A percentile compares a stretch with the other conserved stretches of the same genome.
These are phyloP conservation scores for Rhamnusium bicolor DNA, from an alignment of 2,888 invertebrate species.

Conservation along the genomic window DNA sequence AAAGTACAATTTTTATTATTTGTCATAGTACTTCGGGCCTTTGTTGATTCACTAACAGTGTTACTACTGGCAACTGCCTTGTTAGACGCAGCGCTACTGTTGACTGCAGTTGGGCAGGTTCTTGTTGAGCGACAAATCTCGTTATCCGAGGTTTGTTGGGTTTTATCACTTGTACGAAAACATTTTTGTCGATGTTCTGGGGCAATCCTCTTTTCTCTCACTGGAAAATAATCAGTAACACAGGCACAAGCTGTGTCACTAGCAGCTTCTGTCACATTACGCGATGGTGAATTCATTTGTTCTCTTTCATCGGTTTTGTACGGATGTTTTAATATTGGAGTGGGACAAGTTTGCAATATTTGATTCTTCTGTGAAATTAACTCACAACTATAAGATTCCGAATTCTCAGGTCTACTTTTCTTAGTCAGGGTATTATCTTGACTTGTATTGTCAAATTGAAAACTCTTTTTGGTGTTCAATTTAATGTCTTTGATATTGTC, in stretches of 20 bases:
- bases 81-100: neutral
- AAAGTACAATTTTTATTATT: neutral
- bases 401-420: neutral
- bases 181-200: neutral
- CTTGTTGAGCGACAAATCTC: constrained; percentile 31
- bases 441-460: neutral
- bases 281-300: neutral
- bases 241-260: neutral
- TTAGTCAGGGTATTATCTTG: neutral
- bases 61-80: neutral
- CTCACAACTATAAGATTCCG: neutral
- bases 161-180: constrained; percentile 42
- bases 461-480: too few species aligned
- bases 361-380: neutral
- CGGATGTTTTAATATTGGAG: neutral
- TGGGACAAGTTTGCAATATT: neutral
- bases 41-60: neutral
- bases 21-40: neutral
- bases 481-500: neutral
- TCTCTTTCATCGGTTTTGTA: neutral
- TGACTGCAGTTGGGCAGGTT: neutral
- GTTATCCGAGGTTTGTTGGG: constrained; percentile 49
- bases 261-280: neutral
- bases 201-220: neutral
- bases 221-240: constrained; percentile 35